These are phyloP conservation scores for Clupea harengus DNA, from an alignment of 2,113 vertebrate species.

Conservation along the genomic window DNA sequence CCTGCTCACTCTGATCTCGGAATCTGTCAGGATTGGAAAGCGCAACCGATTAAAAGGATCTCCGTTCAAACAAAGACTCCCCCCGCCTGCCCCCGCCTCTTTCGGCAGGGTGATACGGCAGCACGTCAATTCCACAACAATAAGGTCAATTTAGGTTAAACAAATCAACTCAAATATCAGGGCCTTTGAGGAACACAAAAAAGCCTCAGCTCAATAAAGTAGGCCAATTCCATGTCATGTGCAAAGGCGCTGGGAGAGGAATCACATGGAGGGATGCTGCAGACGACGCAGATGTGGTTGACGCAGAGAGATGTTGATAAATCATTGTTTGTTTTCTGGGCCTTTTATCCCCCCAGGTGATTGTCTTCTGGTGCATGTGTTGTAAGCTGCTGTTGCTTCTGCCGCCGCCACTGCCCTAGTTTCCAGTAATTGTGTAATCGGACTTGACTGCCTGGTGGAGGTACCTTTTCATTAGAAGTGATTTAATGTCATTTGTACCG, in stretches of 20 bases:
- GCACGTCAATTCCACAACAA: background rate
- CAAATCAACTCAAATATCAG: background rate
- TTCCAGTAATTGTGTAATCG: conserved; percentile 45
- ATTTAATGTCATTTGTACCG: conserved; percentile 37
- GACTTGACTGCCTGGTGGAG: conserved; percentile 34
- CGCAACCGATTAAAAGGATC: conserved; percentile 4
- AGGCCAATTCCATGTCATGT: background rate
- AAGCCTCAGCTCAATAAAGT: background rate
- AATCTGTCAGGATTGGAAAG: conserved; percentile 10
- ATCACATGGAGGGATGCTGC: background rate
- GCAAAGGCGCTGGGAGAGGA: background rate
- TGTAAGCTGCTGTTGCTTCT: conserved; percentile 18
- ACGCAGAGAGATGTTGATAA: conserved; percentile 24
- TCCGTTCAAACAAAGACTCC: background rate
- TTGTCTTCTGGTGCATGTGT: conserved; percentile 22
- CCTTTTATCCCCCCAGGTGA: conserved; percentile 37
- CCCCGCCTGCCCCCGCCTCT: background rate
- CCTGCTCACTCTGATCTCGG: conserved; percentile 2
- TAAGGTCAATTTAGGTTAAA: conserved; percentile 25
- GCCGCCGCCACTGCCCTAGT: conserved; percentile 34
- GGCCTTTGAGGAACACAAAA: background rate
- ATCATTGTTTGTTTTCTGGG: conserved; percentile 32
- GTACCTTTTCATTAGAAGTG: conserved; percentile 49
- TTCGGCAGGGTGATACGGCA: background rate
- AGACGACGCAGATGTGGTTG: background rate